phyloP scores from a whole-genome alignment of 1,140 invertebrate species.

The Zaprionus davidi region DNA sequence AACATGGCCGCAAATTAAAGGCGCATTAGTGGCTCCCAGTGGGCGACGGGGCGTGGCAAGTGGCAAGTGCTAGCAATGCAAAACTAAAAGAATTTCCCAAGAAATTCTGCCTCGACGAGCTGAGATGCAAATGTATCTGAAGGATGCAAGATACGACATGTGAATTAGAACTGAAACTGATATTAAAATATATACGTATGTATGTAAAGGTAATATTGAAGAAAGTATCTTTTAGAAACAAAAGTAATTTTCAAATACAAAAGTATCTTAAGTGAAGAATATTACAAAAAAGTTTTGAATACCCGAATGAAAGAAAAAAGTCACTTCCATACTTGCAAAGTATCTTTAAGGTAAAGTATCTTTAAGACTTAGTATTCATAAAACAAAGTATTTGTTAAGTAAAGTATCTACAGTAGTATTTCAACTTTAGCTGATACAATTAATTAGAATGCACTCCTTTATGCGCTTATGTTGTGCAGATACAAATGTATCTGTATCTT shows the following conservation, averaged over 20 bases:
- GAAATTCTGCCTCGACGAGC: constrained; percentile 20
- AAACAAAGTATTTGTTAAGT: background rate
- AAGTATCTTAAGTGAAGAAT: background rate
- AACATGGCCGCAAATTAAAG: constrained; percentile 77
- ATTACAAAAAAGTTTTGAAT: background rate
- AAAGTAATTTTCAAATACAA: background rate
- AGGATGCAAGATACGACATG: background rate
- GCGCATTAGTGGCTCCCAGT: constrained; percentile 59
- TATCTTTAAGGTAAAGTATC: background rate
- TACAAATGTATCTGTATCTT: constrained; percentile 21
- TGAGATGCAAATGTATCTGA: constrained; percentile 7
- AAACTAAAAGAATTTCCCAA: constrained; percentile 44
- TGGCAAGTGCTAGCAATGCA: constrained; percentile 21
- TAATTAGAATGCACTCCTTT: no score
- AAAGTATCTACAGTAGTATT: no score
- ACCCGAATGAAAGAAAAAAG: background rate
- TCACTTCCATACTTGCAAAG: background rate
- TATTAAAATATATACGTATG: no score
- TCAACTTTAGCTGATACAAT: no score
- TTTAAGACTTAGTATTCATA: background rate
- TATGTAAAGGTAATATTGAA: no score
- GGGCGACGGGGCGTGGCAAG: constrained; percentile 9
- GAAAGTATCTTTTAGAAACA: no score
- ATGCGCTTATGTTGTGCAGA: background rate
- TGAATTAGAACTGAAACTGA: no score